Percentiles rank a stretch among this genome's conserved stretches.
phyloP scores from a whole-genome alignment of 2,797 vertebrate genomes.

The Meda fulgida region DNA sequence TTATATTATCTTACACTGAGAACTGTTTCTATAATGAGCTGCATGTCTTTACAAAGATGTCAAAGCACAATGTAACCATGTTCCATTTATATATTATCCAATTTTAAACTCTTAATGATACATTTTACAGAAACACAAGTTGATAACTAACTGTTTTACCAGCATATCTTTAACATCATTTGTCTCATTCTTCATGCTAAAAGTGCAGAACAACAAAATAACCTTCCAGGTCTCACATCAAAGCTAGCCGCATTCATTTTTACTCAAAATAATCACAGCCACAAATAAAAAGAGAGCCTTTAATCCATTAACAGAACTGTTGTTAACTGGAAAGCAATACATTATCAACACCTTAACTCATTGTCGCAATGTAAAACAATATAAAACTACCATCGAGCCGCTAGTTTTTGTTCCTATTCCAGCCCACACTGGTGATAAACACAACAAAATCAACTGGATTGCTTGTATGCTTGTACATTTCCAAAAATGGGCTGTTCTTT shows the following conservation, averaged over 20 bases:
- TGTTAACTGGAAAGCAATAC: not conserved
- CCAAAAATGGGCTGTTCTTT: not conserved
- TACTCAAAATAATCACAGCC: not conserved
- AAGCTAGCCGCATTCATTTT: not conserved
- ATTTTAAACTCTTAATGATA: not conserved
- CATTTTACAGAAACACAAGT: not conserved
- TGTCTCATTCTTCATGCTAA: not conserved
- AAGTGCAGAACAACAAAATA: not conserved
- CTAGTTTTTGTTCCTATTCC: constrained; percentile 5
- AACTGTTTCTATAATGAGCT: not conserved
- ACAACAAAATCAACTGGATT: not conserved
- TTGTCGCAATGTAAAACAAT: not conserved
- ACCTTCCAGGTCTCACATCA: not conserved
- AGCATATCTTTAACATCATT: not conserved
- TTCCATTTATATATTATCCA: not conserved
- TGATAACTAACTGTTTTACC: not conserved
- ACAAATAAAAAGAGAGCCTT: not conserved
- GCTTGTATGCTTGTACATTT: not conserved
- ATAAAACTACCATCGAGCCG: not conserved
- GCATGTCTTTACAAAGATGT: not conserved
- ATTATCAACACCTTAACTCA: constrained; percentile 10
- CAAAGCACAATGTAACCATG: not conserved
- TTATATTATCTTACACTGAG: not conserved
- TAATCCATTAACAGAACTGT: not conserved
- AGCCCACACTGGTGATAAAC: not conserved